Base-by-base conservation (phyloP, 2,113 vertebrate species). In the Hippocampus abdominalis region DNA sequence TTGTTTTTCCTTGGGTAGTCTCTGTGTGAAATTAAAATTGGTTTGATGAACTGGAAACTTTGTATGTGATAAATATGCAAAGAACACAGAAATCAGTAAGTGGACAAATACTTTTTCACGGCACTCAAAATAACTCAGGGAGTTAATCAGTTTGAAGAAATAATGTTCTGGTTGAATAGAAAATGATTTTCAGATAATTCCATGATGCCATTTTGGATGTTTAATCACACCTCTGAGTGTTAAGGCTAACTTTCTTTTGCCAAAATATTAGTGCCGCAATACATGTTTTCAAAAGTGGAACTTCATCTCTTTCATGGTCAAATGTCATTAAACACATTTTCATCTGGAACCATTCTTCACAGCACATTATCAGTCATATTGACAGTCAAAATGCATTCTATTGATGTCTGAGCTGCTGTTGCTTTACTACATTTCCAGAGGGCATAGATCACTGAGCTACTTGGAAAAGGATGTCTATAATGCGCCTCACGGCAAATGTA, bases 391-490 rank as follows among this genome's bases (percentile, higher is more conserved):
- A 82, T 46, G 61, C 79, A 67, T 70, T n/a, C 63, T 56, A 73
- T 72, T 86, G 76, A 89, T 87, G 76, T 82, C 29, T 64, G 64
- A 71, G 54, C 66, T 71, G 29, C 46, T 32, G 63, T 49, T 70
- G 67, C 48, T 61, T 21, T 64, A 60, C 60, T 48, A 71, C 56
- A 61, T 79, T 73, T 80, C 77, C 72, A 68, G 64, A 73, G 76
- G 80, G 73, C 74, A 73, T 29, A 25, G 27, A 80, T 80, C 61
- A 68, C 21, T 32, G 49, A 68, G 54, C 73, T 70, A 66, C 78
- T 75, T n/a, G 51, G n/a, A 73, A 32, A n/a, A 11, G 25, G 57
- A 16, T 62, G 3, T 11, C 69, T 62, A n/a, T 3, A 67, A 75
- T 75, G 59, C 1, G 16, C 0, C 64, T 40, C 21, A 49, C 29